A percentile compares a stretch with the other conserved stretches of the same genome.
phyloP scores from a whole-genome alignment of 2,797 vertebrate species.

The Ceryle rudis region DNA sequence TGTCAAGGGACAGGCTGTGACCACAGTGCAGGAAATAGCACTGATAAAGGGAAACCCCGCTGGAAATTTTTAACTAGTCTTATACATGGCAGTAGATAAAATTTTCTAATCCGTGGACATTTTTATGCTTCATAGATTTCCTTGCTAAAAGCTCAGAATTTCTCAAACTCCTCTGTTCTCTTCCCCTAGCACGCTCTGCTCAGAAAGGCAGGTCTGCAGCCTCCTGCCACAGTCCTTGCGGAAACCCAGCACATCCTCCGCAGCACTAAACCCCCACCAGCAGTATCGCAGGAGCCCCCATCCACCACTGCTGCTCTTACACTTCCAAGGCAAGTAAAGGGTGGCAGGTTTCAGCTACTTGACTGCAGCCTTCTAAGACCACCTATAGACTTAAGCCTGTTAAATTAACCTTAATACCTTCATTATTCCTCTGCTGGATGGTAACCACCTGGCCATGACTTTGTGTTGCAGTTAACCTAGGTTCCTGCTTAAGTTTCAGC shows the following conservation, averaged over 20 bases:
- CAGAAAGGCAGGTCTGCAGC: background rate
- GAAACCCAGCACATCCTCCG: background rate
- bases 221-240: rapidly evolving
- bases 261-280: background rate
- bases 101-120: background rate
- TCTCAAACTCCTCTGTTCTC: background rate
- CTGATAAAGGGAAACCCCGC: background rate
- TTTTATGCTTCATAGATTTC: background rate
- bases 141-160: background rate
- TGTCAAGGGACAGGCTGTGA: background rate
- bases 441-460: slow-evolving; percentile 47
- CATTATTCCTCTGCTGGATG: slow-evolving; percentile 56
- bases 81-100: slow-evolving; percentile 11
- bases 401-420: slow-evolving; percentile 63
- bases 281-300: background rate
- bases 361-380: slow-evolving; percentile 33
- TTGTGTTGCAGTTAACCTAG: slow-evolving; percentile 2
- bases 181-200: background rate
- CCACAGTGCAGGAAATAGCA: background rate
- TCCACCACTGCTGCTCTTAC: rapidly evolving
- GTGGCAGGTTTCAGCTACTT: slow-evolving; percentile 37
- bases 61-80: slow-evolving; percentile 42
- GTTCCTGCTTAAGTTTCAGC: slow-evolving; percentile 26
- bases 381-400: slow-evolving; percentile 62
- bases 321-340: background rate